These are phyloP conservation scores for Ectropis grisescens DNA, from an alignment of 1,140 invertebrate species.

Conservation along the genomic window DNA sequence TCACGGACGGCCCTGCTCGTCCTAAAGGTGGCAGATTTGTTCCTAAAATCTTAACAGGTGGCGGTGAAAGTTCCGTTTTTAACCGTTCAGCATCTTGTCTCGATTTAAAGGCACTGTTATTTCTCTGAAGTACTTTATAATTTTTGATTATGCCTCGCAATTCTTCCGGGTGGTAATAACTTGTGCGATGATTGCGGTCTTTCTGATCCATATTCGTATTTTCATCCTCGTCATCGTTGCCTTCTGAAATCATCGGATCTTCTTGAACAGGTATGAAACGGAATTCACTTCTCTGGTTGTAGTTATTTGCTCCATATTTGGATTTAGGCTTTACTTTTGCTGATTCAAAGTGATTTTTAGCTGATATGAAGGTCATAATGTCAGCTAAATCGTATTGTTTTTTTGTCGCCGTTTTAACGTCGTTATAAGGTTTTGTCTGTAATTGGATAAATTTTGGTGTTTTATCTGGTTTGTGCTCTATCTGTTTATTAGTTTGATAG, in stretches of 20 bases:
- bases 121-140: conserved; percentile 54
- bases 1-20: conserved; percentile 50
- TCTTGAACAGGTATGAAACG: conserved; percentile 6
- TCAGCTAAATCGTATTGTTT: conserved; percentile 38
- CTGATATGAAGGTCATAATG: conserved; percentile 38
- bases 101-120: conserved; percentile 20
- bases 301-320: conserved; percentile 9
- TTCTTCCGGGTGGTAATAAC: conserved; percentile 28
- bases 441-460: conserved; percentile 26
- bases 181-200: conserved; percentile 15
- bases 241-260: conserved; percentile 16
- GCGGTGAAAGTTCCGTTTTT: conserved; percentile 20
- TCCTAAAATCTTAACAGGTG: conserved; percentile 27
- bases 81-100: conserved; percentile 22
- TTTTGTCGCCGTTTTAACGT: conserved; percentile 28
- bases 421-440: conserved; percentile 26
- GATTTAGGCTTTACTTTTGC: conserved; percentile 36
- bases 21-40: conserved; percentile 44
- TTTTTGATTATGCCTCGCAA: conserved; percentile 49
- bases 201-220: conserved; percentile 15
- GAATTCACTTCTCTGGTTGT: conserved; percentile 18
- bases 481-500: conserved; percentile 9
- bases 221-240: conserved; percentile 13
- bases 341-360: conserved; percentile 52
- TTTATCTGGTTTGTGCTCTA: conserved; percentile 17